Conservation (phyloP, 2,888 invertebrate genomes). For the Cactoblastis cactorum region DNA sequence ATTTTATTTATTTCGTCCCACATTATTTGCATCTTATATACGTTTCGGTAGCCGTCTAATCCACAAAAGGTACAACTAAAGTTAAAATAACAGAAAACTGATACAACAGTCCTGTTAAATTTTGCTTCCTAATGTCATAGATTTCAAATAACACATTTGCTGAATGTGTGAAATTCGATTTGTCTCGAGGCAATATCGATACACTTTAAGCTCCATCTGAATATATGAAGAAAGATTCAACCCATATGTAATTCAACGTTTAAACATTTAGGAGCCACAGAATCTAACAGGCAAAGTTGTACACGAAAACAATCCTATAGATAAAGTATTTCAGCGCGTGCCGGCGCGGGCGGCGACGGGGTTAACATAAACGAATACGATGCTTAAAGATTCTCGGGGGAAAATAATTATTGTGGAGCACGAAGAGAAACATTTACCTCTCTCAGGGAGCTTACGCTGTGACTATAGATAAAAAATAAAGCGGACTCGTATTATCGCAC, state of each 20-base stretch:
- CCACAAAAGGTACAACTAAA: neutral
- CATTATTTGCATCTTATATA: neutral
- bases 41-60: neutral
- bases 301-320: neutral
- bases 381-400: slow-evolving; percentile 21
- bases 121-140: neutral
- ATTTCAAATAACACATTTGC: too few species aligned
- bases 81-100: neutral
- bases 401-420: slow-evolving; percentile 33
- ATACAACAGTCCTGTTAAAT: neutral
- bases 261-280: neutral
- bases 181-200: too few species aligned
- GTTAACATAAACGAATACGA: slow-evolving; percentile 15
- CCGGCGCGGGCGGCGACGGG: neutral
- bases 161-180: too few species aligned
- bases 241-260: too few species aligned
- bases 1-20: too few species aligned
- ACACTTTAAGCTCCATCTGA: too few species aligned
- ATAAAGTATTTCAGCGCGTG: neutral
- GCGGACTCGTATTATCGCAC: too few species aligned
- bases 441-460: too few species aligned
- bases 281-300: neutral
- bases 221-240: too few species aligned
- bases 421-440: too few species aligned
- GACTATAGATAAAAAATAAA: too few species aligned